A percentile compares a stretch with the other conserved stretches of the same genome.
These are phyloP conservation scores for Microcebus griseorufus DNA, from an alignment of 2,113 vertebrate genomes.

Conservation along the genomic window DNA sequence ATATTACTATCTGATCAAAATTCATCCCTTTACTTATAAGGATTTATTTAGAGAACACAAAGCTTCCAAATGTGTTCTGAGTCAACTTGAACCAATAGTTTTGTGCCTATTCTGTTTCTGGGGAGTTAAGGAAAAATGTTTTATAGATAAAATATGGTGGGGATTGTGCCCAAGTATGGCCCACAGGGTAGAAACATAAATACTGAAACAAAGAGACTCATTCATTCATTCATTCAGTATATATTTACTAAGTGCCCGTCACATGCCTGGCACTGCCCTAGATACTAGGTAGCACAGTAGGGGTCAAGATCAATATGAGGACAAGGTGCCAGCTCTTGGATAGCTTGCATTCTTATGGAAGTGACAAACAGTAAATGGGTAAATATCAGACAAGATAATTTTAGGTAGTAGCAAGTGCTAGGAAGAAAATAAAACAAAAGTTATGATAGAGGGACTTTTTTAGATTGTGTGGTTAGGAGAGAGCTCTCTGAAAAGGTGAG, in stretches of 20 bases:
- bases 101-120: background rate
- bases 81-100: background rate
- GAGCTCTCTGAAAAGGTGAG: background rate
- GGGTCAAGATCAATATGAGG: background rate
- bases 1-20: slow-evolving; percentile 6
- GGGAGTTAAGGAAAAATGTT: background rate
- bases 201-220: background rate
- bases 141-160: background rate
- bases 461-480: background rate
- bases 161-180: background rate
- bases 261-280: background rate
- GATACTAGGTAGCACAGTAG: background rate
- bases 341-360: background rate
- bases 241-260: background rate
- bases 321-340: background rate
- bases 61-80: background rate
- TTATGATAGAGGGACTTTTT: background rate
- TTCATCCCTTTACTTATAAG: background rate
- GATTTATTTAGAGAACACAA: slow-evolving; percentile 27
- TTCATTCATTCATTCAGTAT: background rate
- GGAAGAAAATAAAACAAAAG: slow-evolving; percentile 21
- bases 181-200: background rate
- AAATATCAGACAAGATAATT: background rate
- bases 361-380: background rate
- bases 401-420: background rate